phyloP scores from a whole-genome alignment of 2,888 invertebrate species.

The Augiades crinisus region DNA sequence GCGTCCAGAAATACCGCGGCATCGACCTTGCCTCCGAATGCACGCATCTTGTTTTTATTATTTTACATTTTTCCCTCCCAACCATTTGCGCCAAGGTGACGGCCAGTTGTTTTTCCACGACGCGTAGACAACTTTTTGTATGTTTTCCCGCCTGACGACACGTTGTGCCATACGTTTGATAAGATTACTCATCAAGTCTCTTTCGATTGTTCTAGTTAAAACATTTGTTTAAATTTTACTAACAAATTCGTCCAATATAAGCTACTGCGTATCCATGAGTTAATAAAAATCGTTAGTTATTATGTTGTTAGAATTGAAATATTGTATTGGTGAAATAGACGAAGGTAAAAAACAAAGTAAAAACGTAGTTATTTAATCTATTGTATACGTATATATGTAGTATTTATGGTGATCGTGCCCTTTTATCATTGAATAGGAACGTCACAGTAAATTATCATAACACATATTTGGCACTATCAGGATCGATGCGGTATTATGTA shows the following conservation, averaged over 20 bases:
- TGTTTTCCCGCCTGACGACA: constrained; percentile 3
- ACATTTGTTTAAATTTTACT: not conserved
- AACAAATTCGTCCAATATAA: not conserved
- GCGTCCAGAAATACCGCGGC: constrained; percentile 72
- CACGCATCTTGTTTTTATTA: constrained; percentile 72
- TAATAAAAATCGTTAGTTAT: not conserved
- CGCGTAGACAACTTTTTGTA: constrained; percentile 9
- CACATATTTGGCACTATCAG: not conserved
- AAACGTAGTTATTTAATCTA: too few relatives aligned
- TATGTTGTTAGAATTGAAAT: not conserved
- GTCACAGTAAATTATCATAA: not conserved
- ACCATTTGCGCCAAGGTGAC: constrained; percentile 65
- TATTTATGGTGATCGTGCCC: not conserved
- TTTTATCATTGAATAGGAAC: not conserved
- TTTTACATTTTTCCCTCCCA: constrained; percentile 61
- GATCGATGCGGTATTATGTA: not conserved
- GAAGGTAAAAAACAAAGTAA: too few relatives aligned
- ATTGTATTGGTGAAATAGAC: too few relatives aligned
- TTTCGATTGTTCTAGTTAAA: not conserved
- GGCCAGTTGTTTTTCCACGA: constrained; percentile 43
- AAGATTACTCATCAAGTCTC: not conserved
- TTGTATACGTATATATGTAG: too few relatives aligned
- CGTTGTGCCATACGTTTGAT: not conserved
- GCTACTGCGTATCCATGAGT: not conserved
- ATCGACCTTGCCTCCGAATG: constrained; percentile 73